Base-by-base conservation (phyloP, 2,797 vertebrate genomes). In the Oreochromis grahami region DNA sequence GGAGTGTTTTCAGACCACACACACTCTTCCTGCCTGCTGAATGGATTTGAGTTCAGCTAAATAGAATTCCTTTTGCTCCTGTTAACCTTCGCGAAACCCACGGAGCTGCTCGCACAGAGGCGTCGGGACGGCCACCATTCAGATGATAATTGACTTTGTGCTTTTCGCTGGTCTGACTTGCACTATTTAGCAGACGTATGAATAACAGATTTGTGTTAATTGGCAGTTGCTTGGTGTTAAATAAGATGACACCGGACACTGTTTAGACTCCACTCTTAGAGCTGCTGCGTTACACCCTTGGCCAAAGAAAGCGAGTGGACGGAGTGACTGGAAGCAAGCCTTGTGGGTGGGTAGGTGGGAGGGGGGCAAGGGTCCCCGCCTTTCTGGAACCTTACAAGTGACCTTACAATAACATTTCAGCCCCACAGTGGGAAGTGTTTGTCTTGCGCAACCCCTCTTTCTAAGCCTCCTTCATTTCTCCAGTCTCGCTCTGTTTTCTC, bases 391-490 rank as follows among this genome's bases (percentile, higher is more conserved):
- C 95, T 89, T 92, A 84, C 93, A 80, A 79, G 93, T 95, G 92
- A 90, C 82, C 32, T 95, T 96, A 87, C 89, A 96, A 95, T 92
- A 95, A 95, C 94, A 94, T 92, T 91, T 92, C 94, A 96, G 95
- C 89, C 89, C 93, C 93, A 86, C 77, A 84, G 93, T 92, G 92
- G 94, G 65, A 80, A 85, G 81, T 94, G 93, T 95, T 93, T 94
- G 88, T 94, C 92, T 95, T 94, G 89, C 70, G 6, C 91, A 94
- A 92, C 88, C 89, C 80, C 80, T 85, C 79, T 90, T 79, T 92
- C 86, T 82, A 43, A 83, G 81, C 91, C 87, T 89, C 87, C 84
- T 90, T 87, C 84, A 43, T 84, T 86, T 83, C 82, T 86, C 65
- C 68, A 56, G 80, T 81, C 79, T 51, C 3, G 7, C 85, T 84